phyloP scores from a whole-genome alignment of 2,797 vertebrate species.

The Clarias laeviceps region DNA sequence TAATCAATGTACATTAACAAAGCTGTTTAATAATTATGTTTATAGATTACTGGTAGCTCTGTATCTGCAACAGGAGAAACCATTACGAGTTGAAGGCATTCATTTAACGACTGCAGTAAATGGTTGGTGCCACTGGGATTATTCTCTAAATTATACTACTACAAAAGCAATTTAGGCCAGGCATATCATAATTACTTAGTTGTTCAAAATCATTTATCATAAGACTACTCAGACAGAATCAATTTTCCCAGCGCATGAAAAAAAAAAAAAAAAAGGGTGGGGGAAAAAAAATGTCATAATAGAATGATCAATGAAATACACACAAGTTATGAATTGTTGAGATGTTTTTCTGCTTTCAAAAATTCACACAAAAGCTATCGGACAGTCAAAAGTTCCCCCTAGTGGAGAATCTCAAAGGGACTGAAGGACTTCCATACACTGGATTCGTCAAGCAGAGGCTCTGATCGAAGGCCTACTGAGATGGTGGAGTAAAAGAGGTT shows the following conservation, averaged over 20 bases:
- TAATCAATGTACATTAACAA: background rate
- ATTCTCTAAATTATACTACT: background rate
- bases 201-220: background rate
- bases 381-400: background rate
- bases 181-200: background rate
- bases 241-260: background rate
- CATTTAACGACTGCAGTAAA: background rate
- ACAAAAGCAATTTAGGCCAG: background rate
- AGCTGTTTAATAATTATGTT: background rate
- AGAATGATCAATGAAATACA: background rate
- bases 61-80: background rate
- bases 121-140: background rate
- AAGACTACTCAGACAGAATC: background rate
- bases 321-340: background rate
- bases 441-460: background rate
- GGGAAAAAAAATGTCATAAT: background rate
- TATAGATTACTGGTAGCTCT: background rate
- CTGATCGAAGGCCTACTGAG: background rate
- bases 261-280: background rate
- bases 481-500: background rate
- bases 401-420: background rate
- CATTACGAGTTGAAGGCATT: background rate
- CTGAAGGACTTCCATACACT: background rate
- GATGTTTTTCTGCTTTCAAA: background rate
- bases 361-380: background rate